These are phyloP conservation scores for Sinodicranocentrus sp. DNA, from an alignment of 2,888 invertebrate species.

Conservation along the genomic window DNA sequence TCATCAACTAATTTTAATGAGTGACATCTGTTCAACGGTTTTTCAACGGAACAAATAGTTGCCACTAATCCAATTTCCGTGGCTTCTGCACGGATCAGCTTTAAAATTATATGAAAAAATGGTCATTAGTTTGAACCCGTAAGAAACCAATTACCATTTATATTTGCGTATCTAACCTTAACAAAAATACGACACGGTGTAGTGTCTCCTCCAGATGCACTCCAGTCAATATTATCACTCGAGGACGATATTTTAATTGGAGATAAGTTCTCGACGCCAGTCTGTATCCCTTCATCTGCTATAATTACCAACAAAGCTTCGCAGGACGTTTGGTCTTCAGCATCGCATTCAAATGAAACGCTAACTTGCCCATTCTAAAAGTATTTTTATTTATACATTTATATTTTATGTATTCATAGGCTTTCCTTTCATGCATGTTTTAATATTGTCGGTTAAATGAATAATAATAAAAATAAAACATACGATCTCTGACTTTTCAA, in stretches of 20 bases:
- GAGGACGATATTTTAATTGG: neutral
- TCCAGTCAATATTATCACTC: neutral
- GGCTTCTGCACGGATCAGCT: neutral
- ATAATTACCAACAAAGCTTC: neutral
- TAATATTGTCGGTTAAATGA: too few relatives aligned
- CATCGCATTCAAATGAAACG: too few relatives aligned
- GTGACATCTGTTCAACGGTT: neutral
- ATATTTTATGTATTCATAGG: too few relatives aligned
- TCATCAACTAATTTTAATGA: neutral
- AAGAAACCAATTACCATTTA: neutral
- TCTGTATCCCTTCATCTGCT: neutral
- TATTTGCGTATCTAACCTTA: neutral
- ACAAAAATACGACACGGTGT: neutral
- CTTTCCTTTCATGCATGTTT: too few relatives aligned
- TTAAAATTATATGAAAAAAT: neutral
- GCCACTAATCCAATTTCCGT: neutral
- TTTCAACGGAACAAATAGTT: neutral
- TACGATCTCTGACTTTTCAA: neutral
- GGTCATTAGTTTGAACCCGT: neutral
- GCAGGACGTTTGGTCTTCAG: too few relatives aligned
- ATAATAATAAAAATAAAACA: neutral
- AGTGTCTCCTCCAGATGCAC: neutral
- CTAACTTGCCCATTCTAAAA: too few relatives aligned
- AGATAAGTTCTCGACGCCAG: neutral
- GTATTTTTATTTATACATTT: too few relatives aligned